These are phyloP conservation scores for Saxidomus purpurata DNA, from an alignment of 1,140 invertebrate species.

Conservation along the genomic window DNA sequence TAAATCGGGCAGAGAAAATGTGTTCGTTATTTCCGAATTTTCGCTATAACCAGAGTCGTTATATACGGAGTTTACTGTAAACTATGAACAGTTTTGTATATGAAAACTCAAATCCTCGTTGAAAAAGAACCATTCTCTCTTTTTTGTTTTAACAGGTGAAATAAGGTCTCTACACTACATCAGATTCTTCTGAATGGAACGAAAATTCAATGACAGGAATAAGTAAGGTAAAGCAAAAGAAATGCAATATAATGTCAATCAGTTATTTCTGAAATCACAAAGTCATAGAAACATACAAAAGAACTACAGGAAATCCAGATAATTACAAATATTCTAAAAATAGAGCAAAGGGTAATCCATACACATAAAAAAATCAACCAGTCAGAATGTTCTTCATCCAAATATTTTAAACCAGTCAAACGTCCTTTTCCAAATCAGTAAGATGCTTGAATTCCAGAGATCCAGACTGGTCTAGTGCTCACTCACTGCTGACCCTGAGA, in stretches of 20 bases:
- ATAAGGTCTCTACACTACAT: not conserved
- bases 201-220: not conserved
- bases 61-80: too few relatives aligned
- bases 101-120: too few relatives aligned
- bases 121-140: too few relatives aligned
- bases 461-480: constrained; percentile 45
- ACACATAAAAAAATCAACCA: not conserved
- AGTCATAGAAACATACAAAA: not conserved
- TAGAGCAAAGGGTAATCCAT: not conserved
- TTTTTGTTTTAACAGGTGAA: too few relatives aligned
- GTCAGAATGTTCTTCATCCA: not conserved
- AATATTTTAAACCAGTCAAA: constrained; percentile 24
- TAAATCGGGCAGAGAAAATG: too few relatives aligned
- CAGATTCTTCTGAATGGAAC: not conserved
- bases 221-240: not conserved
- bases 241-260: not conserved
- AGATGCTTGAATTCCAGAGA: constrained; percentile 40
- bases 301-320: not conserved
- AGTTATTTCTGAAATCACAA: constrained; percentile 7
- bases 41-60: too few relatives aligned
- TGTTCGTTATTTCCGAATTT: too few relatives aligned
- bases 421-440: constrained; percentile 25
- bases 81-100: not conserved
- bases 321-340: constrained; percentile 15
- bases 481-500: constrained; percentile 60